A percentile compares a stretch with the other conserved stretches of the same genome.
Conservation (phyloP, 2,888 invertebrate genomes). For the Microchrysa polita region DNA sequence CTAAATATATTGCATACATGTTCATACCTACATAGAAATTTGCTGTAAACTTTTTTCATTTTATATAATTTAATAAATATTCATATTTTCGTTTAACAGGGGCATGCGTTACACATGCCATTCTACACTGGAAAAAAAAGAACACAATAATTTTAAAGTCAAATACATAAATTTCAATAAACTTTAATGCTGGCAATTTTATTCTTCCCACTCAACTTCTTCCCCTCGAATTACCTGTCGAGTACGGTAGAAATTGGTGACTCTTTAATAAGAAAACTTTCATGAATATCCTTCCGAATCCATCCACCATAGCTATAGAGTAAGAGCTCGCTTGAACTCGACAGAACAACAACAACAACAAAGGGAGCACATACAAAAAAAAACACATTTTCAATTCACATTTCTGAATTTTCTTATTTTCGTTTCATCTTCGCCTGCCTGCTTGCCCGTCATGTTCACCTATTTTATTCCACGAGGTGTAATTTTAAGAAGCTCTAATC, state of each 20-base stretch:
- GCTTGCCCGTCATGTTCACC: too few species aligned
- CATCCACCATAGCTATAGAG: too few species aligned
- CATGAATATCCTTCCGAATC: too few species aligned
- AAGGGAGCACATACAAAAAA: background rate
- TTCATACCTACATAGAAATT: too few species aligned
- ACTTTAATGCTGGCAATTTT: slow-evolving; percentile 17
- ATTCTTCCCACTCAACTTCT: background rate
- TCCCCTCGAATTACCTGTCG: too few species aligned
- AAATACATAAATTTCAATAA: background rate
- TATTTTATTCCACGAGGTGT: slow-evolving; percentile 29
- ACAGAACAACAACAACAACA: too few species aligned
- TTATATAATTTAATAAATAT: slow-evolving; percentile 40
- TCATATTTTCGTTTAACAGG: slow-evolving; percentile 28
- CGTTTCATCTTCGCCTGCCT: background rate
- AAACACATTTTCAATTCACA: slow-evolving; percentile 1
- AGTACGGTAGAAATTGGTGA: too few species aligned
- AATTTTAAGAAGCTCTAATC: slow-evolving; percentile 38
- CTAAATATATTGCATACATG: background rate
- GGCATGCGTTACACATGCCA: background rate
- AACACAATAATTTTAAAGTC: slow-evolving; percentile 17
- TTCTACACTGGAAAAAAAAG: background rate
- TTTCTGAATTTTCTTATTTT: background rate
- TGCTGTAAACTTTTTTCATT: slow-evolving; percentile 14
- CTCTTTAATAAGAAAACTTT: too few species aligned
- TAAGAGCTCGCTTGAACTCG: too few species aligned